A percentile compares a stretch with the other conserved stretches of the same genome.
Evolutionary conservation across 92 coral and sea anemone genomes (phyloP).

Genomic region (Phymanthus crucifer): DNA sequence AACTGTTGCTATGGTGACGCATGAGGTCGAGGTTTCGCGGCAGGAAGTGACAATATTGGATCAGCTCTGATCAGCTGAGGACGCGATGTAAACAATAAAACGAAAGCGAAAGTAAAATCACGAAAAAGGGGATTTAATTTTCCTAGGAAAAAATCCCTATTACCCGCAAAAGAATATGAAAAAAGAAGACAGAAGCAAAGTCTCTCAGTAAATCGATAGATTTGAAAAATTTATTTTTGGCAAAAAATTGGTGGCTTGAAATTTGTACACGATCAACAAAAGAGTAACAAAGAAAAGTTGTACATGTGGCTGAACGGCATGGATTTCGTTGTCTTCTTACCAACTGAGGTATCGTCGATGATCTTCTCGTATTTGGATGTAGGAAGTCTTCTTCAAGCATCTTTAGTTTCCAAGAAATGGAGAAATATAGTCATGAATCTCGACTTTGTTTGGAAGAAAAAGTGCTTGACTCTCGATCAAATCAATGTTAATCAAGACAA

Average conservation of each 20-base stretch:
- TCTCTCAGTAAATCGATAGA: neutral
- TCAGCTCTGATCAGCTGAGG: constrained; percentile 13
- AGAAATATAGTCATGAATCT: constrained; percentile 52
- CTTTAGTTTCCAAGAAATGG: constrained; percentile 70
- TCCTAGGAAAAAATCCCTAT: neutral
- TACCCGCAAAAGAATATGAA: neutral
- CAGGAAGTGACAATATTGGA: constrained; percentile 33
- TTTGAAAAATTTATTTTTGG: neutral
- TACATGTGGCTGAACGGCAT: constrained; percentile 11
- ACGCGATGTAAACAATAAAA: constrained; percentile 50
- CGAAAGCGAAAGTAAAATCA: constrained; percentile 36
- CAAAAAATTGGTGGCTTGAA: neutral
- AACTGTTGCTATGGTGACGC: constrained; percentile 23
- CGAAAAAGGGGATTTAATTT: constrained; percentile 11
- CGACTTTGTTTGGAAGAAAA: constrained; percentile 71
- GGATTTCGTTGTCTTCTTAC: constrained; percentile 65
- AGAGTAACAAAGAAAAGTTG: constrained; percentile 2
- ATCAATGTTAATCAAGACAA: constrained; percentile 52
- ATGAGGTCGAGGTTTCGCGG: constrained; percentile 43
- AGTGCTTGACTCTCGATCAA: constrained; percentile 58
- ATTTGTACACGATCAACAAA: neutral
- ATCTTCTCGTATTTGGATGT: constrained; percentile 74
- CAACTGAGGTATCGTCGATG: constrained; percentile 66
- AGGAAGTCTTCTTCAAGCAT: constrained; percentile 78
- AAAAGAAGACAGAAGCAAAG: neutral